phyloP scores from a whole-genome alignment of 2,888 invertebrate species.

The Galeopsomyia nigrocyanea region DNA sequence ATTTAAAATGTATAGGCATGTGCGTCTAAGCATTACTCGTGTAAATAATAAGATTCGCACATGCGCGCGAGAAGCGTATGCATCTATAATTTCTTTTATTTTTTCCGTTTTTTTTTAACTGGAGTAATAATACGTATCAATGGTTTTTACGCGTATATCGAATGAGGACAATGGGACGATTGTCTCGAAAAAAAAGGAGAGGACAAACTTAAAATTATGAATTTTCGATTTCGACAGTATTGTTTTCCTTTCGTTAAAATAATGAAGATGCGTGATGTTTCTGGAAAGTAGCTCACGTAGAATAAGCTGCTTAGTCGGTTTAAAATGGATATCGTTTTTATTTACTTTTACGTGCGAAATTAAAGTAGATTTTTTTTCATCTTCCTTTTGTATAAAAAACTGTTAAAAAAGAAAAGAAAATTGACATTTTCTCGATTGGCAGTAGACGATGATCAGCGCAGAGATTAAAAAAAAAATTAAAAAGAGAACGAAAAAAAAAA shows the following conservation, averaged over 20 bases:
- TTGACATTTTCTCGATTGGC: conserved; percentile 23
- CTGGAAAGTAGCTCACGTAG: too few species aligned
- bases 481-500: background rate
- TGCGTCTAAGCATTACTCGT: conserved; percentile 21
- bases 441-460: conserved; percentile 28
- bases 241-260: too few species aligned
- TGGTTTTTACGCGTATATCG: too few species aligned
- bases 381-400: conserved; percentile 13
- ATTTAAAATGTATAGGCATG: conserved; percentile 46
- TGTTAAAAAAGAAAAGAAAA: conserved; percentile 23
- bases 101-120: conserved; percentile 19
- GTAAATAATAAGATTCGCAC: conserved; percentile 17
- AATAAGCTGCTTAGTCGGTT: too few species aligned
- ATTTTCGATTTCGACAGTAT: too few species aligned
- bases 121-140: conserved; percentile 8
- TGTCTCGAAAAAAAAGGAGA: too few species aligned
- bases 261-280: too few species aligned
- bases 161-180: background rate
- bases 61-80: conserved; percentile 5
- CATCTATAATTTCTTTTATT: conserved; percentile 3
- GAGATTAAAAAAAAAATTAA: conserved; percentile 12
- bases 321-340: too few species aligned
- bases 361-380: too few species aligned
- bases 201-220: conserved; percentile 7
- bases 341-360: too few species aligned